Base-by-base conservation (phyloP, 2,888 invertebrate species). In the Tetranychus piercei region DNA sequence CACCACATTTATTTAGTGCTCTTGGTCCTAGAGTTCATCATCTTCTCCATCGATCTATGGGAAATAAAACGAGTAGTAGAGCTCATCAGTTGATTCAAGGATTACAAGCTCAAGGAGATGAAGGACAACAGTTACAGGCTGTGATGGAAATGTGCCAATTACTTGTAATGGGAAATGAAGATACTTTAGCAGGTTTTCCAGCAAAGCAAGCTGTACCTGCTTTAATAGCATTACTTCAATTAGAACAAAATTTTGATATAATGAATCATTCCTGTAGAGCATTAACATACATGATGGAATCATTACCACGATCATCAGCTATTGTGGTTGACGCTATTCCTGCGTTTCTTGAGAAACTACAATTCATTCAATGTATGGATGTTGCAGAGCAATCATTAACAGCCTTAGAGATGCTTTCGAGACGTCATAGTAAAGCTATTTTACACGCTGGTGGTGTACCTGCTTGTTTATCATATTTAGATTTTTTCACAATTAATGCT, bases 181-280 rank as follows among this genome's bases (percentile, higher is more conserved):
- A 97, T 82, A 95, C 95, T 0, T 86, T 97, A 74, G 92, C 94
- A 67, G 95, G 95, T n/a, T 96, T 99, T 83, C 97, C 97, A 0
- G 93, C 96, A 65, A 92, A 97, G 80, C 94, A 95, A 83, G 95
- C 95, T 20, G 95, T 97, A 72, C 95, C 96, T 0, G 94, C 94
- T 7, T 87, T 99, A 65, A 92, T 95, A 78, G 89, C 88, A 80
- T 84, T 99, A 76, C 87, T 99, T 34, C 90, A 92, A 74, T 94
- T 95, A 87, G 97, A 97, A 81, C 94, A 97, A 82, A 99, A 99
- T 85, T 97, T 97, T 85, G 97, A 97, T 84, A 94, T 99, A 87
- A 97, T 97, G 97, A 94, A 96, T 82, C 94, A 97, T 83, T 96
- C 97, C 0, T 96, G 96, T 81, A 90, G 99, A 69, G 97, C 97